A percentile compares a stretch with the other conserved stretches of the same genome.
phyloP scores from a whole-genome alignment of 2,113 vertebrate genomes.

The Podocnemis expansa region DNA sequence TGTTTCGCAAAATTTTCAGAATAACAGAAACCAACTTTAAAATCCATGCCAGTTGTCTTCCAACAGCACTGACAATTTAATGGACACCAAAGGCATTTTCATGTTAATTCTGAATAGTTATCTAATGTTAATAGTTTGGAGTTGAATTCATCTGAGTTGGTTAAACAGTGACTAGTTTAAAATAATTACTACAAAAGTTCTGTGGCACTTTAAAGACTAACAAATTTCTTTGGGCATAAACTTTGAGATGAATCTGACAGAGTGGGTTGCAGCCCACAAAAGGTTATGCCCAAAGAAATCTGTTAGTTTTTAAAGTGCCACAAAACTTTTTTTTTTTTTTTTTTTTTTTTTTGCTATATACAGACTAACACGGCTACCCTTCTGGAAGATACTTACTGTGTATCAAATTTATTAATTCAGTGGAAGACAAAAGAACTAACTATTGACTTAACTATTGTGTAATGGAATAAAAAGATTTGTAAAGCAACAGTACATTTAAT shows the following conservation, averaged over 20 bases:
- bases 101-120: slow-evolving; percentile 3
- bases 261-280: too few relatives aligned
- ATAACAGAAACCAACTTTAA: neutral
- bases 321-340: too few relatives aligned
- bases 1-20: neutral
- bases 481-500: slow-evolving; percentile 44
- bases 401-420: slow-evolving; percentile 47
- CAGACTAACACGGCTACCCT: too few relatives aligned
- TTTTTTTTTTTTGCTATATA: too few relatives aligned
- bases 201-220: too few relatives aligned
- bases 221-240: too few relatives aligned
- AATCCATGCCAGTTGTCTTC: neutral
- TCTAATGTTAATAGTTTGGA: slow-evolving; percentile 19
- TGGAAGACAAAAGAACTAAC: slow-evolving; percentile 30
- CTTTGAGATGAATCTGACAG: too few relatives aligned
- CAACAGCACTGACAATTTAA: neutral
- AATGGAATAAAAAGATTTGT: slow-evolving; percentile 60
- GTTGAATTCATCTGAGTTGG: slow-evolving; percentile 21
- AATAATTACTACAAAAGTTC: slow-evolving; percentile 13
- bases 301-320: too few relatives aligned
- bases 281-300: too few relatives aligned
- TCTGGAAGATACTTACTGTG: slow-evolving; percentile 20
- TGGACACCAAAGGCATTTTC: neutral
- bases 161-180: slow-evolving; percentile 5
- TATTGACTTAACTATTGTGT: slow-evolving; percentile 52